phyloP scores from a whole-genome alignment of 2,797 vertebrate genomes.

The Pangasius mekongensis region DNA sequence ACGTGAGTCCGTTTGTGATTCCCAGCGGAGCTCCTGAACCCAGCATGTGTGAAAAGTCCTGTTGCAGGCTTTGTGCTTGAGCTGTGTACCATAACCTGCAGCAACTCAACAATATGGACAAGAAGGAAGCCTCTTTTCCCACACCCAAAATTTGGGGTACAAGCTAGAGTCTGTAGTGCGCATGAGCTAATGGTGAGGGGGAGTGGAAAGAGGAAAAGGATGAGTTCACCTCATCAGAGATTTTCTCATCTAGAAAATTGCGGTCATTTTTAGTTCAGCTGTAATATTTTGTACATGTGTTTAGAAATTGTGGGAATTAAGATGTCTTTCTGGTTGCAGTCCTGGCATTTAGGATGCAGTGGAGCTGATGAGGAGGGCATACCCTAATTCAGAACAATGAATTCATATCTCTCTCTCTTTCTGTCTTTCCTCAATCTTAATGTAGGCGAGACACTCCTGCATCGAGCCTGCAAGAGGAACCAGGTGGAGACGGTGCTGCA shows the following conservation, averaged over 20 bases:
- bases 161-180: conserved; percentile 49
- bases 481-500: conserved; percentile 87
- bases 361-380: conserved; percentile 71
- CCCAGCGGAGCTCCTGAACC: conserved; percentile 76
- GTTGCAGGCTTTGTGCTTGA: conserved; percentile 75
- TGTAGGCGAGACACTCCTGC: conserved; percentile 92
- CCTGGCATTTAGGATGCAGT: conserved; percentile 60
- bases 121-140: conserved; percentile 59
- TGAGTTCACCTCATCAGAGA: conserved; percentile 35
- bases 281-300: conserved; percentile 56
- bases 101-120: conserved; percentile 68
- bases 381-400: conserved; percentile 62
- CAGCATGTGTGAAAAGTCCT: conserved; percentile 75
- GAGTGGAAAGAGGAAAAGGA: conserved; percentile 26
- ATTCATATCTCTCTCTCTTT: conserved; percentile 50
- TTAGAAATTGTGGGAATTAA: conserved; percentile 56
- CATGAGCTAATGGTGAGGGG: conserved; percentile 23
- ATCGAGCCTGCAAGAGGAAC: conserved; percentile 92
- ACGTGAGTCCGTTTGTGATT: conserved; percentile 69
- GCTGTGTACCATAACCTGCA: conserved; percentile 78
- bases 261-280: conserved; percentile 40
- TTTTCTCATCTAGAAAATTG: conserved; percentile 34
- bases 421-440: conserved; percentile 75
- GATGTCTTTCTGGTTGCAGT: conserved; percentile 48
- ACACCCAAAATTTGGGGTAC: conserved; percentile 32